Base-by-base conservation (phyloP, 2,113 vertebrate genomes). In the Poeciliopsis prolifica region DNA sequence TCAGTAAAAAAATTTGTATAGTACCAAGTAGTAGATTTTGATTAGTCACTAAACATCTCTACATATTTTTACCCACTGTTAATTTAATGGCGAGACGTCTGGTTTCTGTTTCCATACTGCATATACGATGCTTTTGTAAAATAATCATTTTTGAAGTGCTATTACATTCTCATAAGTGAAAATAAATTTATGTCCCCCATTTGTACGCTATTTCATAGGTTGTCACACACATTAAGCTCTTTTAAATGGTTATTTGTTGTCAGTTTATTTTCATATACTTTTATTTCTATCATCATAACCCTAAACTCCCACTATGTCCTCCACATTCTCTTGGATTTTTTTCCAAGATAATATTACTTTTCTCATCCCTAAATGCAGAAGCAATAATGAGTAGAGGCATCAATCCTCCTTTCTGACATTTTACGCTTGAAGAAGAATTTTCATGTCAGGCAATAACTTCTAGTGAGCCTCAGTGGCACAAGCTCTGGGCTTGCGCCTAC, bases 371-470 rank as follows among this genome's bases (percentile, higher is more conserved):
- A 94, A 93, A 93, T 91, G 89, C 87, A 87, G 82, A 87, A 70
- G 89, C 88, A 93, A 93, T 92, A 94, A 93, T 92, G 88, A 92
- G 90, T 35, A 70, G 70, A 82, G 77, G 73, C 91, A 92, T 93
- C 90, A 93, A 95, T 94, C 92, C 90, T 90, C 88, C 90, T 93
- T 92, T 91, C 86, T 92, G 92, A 94, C 92, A 93, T 87, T 91
- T 92, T 88, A 85, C 37, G 81, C 84, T 89, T 82, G 85, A 89
- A 90, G 86, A 91, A 89, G 86, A 90, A 91, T 93, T 90, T 88
- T 82, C 70, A 83, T 90, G 89, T 93, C 91, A 92, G 81, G 90
- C 90, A 92, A 92, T 94, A 94, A 94, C 84, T 63, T 86, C 82
- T 88, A 78, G 77, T 78, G 86, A 90, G 87, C 88, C 86, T 89